phyloP scores from a whole-genome alignment of 2,113 vertebrate species.

The Oreochromis spilurus region DNA sequence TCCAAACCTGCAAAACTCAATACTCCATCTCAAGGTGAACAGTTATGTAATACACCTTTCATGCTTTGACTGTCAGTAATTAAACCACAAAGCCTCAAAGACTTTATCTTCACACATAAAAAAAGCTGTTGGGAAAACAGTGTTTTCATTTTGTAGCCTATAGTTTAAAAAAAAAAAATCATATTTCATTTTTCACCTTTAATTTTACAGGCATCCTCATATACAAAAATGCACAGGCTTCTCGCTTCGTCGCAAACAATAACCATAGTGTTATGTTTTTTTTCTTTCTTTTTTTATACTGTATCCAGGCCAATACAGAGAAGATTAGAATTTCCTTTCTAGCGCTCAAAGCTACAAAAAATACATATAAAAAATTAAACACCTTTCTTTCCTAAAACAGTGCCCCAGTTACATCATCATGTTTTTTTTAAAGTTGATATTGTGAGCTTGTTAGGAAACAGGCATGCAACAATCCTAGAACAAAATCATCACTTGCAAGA shows the following conservation, averaged over 20 bases:
- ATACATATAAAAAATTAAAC: conserved; percentile 6
- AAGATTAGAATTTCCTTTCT: not conserved
- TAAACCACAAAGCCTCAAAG: not conserved
- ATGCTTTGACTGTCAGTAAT: not conserved
- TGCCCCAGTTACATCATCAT: not conserved
- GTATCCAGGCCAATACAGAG: not conserved
- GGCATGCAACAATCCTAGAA: not conserved
- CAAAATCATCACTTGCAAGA: not conserved
- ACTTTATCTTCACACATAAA: not conserved
- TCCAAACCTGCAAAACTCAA: not conserved
- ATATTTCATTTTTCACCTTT: not conserved
- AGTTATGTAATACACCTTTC: conserved; percentile 3
- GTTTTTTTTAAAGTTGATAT: not conserved
- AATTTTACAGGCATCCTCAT: not conserved
- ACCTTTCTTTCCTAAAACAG: not conserved
- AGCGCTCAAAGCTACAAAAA: not conserved
- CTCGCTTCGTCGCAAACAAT: not conserved
- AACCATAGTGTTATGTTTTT: not conserved
- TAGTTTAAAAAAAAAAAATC: not conserved
- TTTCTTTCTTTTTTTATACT: not conserved
- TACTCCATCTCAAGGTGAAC: not conserved
- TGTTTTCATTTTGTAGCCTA: not conserved
- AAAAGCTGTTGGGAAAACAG: not conserved
- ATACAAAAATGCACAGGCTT: not conserved
- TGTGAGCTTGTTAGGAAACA: not conserved